Conservation (phyloP, 2,888 invertebrate species). For the Calameuta pallipes region DNA sequence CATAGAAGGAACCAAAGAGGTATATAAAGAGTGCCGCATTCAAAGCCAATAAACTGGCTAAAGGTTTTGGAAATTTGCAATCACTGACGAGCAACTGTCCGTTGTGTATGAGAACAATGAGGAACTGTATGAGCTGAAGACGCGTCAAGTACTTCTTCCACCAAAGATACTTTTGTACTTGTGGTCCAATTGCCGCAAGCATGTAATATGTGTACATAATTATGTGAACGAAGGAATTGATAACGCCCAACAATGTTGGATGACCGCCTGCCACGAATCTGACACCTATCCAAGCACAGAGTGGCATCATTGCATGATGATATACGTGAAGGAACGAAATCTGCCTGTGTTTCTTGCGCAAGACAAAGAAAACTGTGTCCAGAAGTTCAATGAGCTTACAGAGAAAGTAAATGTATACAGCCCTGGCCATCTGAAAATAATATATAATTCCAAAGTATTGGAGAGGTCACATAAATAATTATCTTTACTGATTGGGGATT, state of each 20-base stretch:
- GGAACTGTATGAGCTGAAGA: constrained; percentile 88
- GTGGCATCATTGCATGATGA: constrained; percentile 85
- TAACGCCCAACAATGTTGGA: constrained; percentile 85
- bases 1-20: constrained; percentile 83
- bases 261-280: constrained; percentile 88
- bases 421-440: constrained; percentile 63
- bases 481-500: not conserved
- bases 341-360: constrained; percentile 90
- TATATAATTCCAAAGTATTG: not conserved
- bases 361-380: constrained; percentile 88
- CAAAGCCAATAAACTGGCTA: constrained; percentile 75
- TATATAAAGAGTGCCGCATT: constrained; percentile 81
- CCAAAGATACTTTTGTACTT: constrained; percentile 91
- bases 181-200: constrained; percentile 87
- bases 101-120: constrained; percentile 80
- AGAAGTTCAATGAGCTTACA: constrained; percentile 82
- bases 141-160: constrained; percentile 94
- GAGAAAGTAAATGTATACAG: constrained; percentile 75
- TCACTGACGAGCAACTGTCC: constrained; percentile 71
- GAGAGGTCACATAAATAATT: not conserved
- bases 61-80: constrained; percentile 75
- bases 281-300: constrained; percentile 83
- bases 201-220: constrained; percentile 94
- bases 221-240: constrained; percentile 91
- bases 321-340: constrained; percentile 90